Percentiles rank a stretch among this genome's conserved stretches.
These are phyloP conservation scores for Brachyhypopomus occidentalis DNA, from an alignment of 2,113 vertebrate species.

Conservation along the genomic window DNA sequence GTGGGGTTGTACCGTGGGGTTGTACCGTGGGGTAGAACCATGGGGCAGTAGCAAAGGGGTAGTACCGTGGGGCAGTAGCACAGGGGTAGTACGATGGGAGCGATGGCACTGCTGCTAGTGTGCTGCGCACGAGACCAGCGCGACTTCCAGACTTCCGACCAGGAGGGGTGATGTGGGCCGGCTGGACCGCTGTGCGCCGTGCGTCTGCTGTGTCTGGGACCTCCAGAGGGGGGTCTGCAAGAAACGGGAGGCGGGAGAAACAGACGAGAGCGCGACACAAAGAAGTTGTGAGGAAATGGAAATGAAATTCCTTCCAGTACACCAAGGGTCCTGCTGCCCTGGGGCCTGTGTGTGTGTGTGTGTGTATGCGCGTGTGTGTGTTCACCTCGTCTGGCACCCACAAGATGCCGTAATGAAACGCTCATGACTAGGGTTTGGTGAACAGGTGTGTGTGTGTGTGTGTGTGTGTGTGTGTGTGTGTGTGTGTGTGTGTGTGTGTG, in stretches of 20 bases:
- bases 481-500: no score
- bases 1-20: no score
- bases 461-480: no score
- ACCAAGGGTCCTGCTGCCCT: slow-evolving; percentile 54
- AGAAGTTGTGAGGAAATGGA: slow-evolving; percentile 45
- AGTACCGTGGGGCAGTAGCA: no score
- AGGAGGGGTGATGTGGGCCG: no score
- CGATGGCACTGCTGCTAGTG: no score
- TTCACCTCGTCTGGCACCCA: slow-evolving; percentile 30
- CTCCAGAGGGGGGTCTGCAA: background rate
- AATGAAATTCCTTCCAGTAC: slow-evolving; percentile 66
- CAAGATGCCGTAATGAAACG: slow-evolving; percentile 66
- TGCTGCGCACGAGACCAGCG: no score
- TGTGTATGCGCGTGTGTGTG: background rate
- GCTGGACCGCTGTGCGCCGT: slow-evolving; percentile 59
- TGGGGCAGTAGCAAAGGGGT: no score
- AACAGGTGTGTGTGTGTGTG: slow-evolving; percentile 59
- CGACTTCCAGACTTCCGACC: no score
- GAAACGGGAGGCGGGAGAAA: slow-evolving; percentile 13
- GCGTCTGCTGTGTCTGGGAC: slow-evolving; percentile 65
- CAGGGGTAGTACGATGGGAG: no score
- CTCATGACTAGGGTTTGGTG: slow-evolving; percentile 58
- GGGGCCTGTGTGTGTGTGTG: slow-evolving; percentile 64
- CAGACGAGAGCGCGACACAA: slow-evolving; percentile 42
- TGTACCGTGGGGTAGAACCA: no score